Evolutionary conservation across 2,888 invertebrate species (phyloP), one percentile per base, ranked within the genome.

Genomic region (Cremastobaeus sp.): DNA sequence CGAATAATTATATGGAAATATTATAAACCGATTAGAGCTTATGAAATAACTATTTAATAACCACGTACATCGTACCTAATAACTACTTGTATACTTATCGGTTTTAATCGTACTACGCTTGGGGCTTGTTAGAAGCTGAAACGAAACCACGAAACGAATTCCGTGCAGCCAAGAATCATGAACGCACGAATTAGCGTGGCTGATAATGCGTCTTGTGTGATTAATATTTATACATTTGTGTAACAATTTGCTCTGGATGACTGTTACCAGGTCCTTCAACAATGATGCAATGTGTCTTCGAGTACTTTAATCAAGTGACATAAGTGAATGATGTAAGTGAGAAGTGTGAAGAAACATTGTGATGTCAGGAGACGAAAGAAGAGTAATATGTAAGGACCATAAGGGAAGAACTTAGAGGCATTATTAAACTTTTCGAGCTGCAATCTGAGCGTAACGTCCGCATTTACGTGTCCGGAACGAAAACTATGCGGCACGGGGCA

Each of bases 401-500:
- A 57, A 54, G 70, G 57, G 75, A 64, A 76, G 55, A 66, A 74
- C 57, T 72, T 71, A 35, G 76, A 74, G 71, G 78, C 76, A 76
- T 82, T 79, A 81, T 81, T 82, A 78, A 82, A 79, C 78, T 79
- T 78, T 70, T 71, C 68, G 71, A 50, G 70, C 57, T 66, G 76
- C 74, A 78, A 78, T 78, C 74, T 77, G 75, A 72, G 76, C 76
- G 81, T 76, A 78, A 80, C 79, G 77, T 72, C 66, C 76, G 74
- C 78, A 81, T 81, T 81, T 79, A 80, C 80, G 82, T 77, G 81
- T 77, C 76, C 77, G 75, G 79, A 80, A 79, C 81, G 82, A 84
- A 83, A 85, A 81, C 82, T 84, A 85, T 85, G 85, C 81, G 80
- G 83, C 78, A 82, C 78, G 74, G 73, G 77, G 76, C 77, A 81